A percentile compares a stretch with the other conserved stretches of the same genome.
These are phyloP conservation scores for Octopus sinensis DNA, from an alignment of 1,140 invertebrate species.

Conservation along the genomic window DNA sequence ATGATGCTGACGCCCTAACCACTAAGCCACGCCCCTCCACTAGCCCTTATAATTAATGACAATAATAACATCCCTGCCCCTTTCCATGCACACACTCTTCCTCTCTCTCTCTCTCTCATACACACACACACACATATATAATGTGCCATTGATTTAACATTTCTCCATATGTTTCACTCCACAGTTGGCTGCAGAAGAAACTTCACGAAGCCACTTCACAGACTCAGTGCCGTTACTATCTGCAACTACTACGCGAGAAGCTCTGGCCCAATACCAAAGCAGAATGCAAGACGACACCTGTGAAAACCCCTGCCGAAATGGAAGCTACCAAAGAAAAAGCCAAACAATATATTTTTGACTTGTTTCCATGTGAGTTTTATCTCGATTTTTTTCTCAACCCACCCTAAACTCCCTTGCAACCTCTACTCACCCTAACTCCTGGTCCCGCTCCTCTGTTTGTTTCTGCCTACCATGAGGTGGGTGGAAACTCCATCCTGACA, in stretches of 20 bases:
- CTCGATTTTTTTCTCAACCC: neutral
- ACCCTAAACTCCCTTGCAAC: neutral
- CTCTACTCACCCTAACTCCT: neutral
- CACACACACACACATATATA: no score
- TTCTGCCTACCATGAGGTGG: neutral
- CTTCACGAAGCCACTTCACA: slow-evolving; percentile 30
- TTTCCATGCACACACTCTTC: no score
- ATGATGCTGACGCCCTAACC: no score
- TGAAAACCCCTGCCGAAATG: slow-evolving; percentile 31
- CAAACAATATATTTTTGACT: slow-evolving; percentile 30
- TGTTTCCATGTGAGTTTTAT: slow-evolving; percentile 36
- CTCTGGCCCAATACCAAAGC: slow-evolving; percentile 46
- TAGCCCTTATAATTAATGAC: no score
- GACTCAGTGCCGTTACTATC: slow-evolving; percentile 33
- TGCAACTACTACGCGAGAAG: slow-evolving; percentile 37
- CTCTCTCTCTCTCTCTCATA: no score
- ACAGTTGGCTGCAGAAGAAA: slow-evolving; percentile 36
- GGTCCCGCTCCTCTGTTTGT: neutral
- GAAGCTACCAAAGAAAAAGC: slow-evolving; percentile 33
- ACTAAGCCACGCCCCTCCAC: no score
- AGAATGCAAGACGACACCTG: slow-evolving; percentile 16
- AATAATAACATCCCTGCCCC: no score
- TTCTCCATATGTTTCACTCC: slow-evolving; percentile 4
- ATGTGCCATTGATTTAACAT: neutral
- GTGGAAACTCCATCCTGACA: neutral